These are phyloP conservation scores for Hypomesus transpacificus DNA, from an alignment of 2,113 vertebrate species.

Conservation along the genomic window DNA sequence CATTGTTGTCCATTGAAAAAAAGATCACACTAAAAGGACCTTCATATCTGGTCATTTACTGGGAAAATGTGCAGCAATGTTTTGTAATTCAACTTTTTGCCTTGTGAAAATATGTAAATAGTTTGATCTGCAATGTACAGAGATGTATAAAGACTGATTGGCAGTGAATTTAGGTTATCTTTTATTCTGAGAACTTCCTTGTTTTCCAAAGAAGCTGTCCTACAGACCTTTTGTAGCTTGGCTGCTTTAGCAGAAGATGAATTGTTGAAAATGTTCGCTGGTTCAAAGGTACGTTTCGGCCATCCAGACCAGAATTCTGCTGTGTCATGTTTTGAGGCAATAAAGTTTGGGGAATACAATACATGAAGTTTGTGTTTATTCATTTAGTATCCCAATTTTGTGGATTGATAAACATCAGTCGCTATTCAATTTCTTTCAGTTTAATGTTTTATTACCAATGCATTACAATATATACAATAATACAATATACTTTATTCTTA, in stretches of 20 bases:
- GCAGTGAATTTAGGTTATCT: conserved; percentile 32
- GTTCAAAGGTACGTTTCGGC: conserved; percentile 4
- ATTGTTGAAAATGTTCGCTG: conserved; percentile 39
- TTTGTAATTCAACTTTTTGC: conserved; percentile 57
- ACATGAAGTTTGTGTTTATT: neutral
- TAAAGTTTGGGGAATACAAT: conserved; percentile 37
- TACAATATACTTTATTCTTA: neutral
- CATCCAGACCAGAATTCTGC: conserved; percentile 18
- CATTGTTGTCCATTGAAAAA: conserved; percentile 28
- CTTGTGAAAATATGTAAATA: conserved; percentile 66
- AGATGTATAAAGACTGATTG: conserved; percentile 70
- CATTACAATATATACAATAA: conserved; percentile 41
- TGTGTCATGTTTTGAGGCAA: conserved; percentile 37
- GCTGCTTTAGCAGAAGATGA: conserved; percentile 41
- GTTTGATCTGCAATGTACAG: conserved; percentile 71
- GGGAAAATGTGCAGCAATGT: conserved; percentile 44
- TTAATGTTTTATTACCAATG: conserved; percentile 7
- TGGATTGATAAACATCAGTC: too few relatives aligned
- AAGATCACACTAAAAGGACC: conserved; percentile 8
- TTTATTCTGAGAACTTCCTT: conserved; percentile 47
- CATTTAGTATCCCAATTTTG: too few relatives aligned
- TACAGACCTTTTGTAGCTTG: conserved; percentile 53
- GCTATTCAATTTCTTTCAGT: neutral
- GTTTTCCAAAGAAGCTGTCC: conserved; percentile 65
- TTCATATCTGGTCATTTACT: conserved; percentile 26